phyloP scores from a whole-genome alignment of 2,113 vertebrate species.

The Taxidea taxus region DNA sequence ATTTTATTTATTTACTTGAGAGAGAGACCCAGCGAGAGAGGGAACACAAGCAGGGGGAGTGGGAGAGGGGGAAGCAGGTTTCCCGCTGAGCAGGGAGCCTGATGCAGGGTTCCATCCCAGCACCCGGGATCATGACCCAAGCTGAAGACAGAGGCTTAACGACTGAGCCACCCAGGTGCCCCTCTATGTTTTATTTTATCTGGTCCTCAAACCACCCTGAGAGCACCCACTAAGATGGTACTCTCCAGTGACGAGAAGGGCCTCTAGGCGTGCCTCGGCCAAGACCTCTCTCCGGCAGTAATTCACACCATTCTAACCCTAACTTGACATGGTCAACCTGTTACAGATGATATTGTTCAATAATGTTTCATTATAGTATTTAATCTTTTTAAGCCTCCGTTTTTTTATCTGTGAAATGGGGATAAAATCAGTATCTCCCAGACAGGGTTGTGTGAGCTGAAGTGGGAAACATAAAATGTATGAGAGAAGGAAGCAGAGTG shows the following conservation, averaged over 20 bases:
- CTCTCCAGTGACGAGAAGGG: background rate
- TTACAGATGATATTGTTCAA: background rate
- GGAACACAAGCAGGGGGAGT: too few species aligned
- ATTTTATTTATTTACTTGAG: too few species aligned
- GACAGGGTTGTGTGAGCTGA: background rate
- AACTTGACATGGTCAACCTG: background rate
- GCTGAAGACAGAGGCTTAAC: too few species aligned
- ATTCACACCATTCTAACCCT: background rate
- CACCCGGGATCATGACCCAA: too few species aligned
- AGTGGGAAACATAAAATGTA: background rate
- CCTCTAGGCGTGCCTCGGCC: background rate
- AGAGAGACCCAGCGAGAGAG: too few species aligned
- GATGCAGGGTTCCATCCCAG: too few species aligned
- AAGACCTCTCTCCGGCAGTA: background rate
- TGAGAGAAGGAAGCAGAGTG: background rate
- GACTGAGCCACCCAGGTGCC: too few species aligned
- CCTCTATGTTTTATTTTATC: background rate
- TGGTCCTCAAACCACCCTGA: background rate
- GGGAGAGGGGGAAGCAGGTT: too few species aligned
- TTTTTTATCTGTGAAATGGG: background rate
- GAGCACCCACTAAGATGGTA: background rate
- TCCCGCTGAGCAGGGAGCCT: too few species aligned
- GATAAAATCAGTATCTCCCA: background rate
- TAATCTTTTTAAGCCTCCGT: background rate
- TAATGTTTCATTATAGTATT: background rate